Evolutionary conservation across 2,888 invertebrate genomes (phyloP), one percentile per base, ranked within the genome.

Genomic region (Encarsia formosa): DNA sequence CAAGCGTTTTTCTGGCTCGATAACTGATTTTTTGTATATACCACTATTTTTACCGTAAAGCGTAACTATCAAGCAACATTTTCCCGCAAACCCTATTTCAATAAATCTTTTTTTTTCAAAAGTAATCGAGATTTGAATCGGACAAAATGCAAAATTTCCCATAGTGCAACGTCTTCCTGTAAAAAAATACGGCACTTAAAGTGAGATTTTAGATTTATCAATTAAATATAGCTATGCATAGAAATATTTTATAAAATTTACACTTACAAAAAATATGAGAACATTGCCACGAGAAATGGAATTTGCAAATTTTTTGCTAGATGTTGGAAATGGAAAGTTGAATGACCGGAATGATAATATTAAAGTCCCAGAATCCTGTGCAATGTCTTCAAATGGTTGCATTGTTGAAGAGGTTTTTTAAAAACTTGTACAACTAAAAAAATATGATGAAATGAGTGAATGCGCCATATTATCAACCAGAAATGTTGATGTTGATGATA

Each of bases 221-320:
- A 61, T 63, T 11, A 63, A 63, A 49, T 52, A 24, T 43, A 61
- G 60, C 52, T 24, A 37, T 15, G 19, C 63, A 26, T 62, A 58
- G 62, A 37, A 24, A 44, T 9, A 50, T 37, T 63, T 64, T 39
- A 3, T 11, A 3, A 56, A 54, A 24, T 56, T 54, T 47, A 43
- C 59, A 9, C 49, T 64, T n/a, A 62, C 53, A 20, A 19, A 59
- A 49, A 61, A 60, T 37, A 61, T 61, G 58, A 38, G 55, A 40
- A 24, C 48, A 34, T 49, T 57, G 50, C 51, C 50, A 8, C 41
- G 54, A 24, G 54, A 61, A 56, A 43, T 39, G 6, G 49, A 58
- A 35, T 60, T 60, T 43, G 34, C 54, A 9, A 15, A 53, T 50
- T 63, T 58, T 56, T 39, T 59, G 22, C 26, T 60, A 11, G 39